Evolutionary conservation across 2,797 vertebrate species (phyloP), one percentile per base, ranked within the genome.

Genomic region (Acanthis flammea): DNA sequence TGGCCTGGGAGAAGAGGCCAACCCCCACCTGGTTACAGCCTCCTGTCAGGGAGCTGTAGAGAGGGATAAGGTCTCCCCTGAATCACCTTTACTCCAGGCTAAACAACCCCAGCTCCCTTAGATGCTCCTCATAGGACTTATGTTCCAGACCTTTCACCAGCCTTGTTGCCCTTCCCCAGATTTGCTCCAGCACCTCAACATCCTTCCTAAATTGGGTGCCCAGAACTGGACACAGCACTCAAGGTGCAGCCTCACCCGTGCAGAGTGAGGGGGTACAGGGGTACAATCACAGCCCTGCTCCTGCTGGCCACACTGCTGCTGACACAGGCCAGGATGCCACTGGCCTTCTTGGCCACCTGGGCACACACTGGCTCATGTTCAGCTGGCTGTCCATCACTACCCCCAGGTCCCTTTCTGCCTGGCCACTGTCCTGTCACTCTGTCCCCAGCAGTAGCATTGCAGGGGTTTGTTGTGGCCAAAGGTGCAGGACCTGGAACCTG

Each of bases 271-370:
- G 17, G 41, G 17, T 19, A 14, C 39, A 31, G 48, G 8, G 23
- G 24, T 0, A 33, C 1, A 45, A 24, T 62, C 10, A 1, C 28
- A 3, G 7, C 14, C 22, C 19, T 33, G 33, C 1, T 47, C 19
- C 33, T 47, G 41, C 57, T 71, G 79, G 19, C 28, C 48, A n/a
- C 19, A 10, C 23, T 22, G 0, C 23, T 54, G 5, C 79, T 72
- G 33, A 2, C 4, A 7, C 22, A 12, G 39, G 47, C 47, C 39
- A 45, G 39, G 51, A 28, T 54, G 41, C 24, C 18, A 14, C 8
- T n/a, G 30, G 23, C 18, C 10, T 42, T 42, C 30, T 42, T n/a
- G 50, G 50, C 37, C 50, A n/a, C 23, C 23, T 27, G 39, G 50
- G 30, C 30, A 41, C 50, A 35, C 12, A 0, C 12, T n/a, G 37